Base-by-base conservation (phyloP, 2,797 vertebrate genomes). In the Xyrichtys novacula region DNA sequence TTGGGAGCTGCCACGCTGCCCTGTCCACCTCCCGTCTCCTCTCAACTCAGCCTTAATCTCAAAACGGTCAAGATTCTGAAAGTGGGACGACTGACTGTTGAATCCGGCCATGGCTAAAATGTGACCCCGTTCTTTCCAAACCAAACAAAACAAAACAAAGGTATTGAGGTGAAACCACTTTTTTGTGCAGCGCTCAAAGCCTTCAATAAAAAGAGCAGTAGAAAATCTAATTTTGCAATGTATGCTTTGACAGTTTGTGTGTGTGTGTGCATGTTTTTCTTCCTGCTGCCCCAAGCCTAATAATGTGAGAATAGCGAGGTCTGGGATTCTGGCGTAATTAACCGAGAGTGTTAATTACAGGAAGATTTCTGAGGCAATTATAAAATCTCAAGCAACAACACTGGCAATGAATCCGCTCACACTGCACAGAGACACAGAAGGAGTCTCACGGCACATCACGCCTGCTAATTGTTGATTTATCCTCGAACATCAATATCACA, bases 291-390 rank as follows among this genome's bases (percentile, higher is more conserved):
- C 68, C 50, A 29, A 60, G 59, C 26, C 47, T 65, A 60, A 76
- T 81, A 74, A 84, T 78, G 69, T 72, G 71, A 72, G 71, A 64
- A 72, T 39, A 74, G 59, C 2, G 3, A 67, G 43, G 61, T 74
- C 73, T 75, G 71, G 56, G 67, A 85, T 73, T 76, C 61, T 58
- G 56, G 34, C 28, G 38, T 87, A 87, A 87, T 88, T 85, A 88
- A 82, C 69, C 55, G 23, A 72, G 69, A 80, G 74, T 63, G 60
- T 83, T 91, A 87, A 90, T 91, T 91, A 90, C 74, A 79, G 80
- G 60, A 81, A 77, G 75, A 78, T 68, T 81, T 85, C 54, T 49
- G 65, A 88, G 69, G 80, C 85, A 91, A 91, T 91, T 89, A 87
- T 47, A 83, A 77, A 61, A 84, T 79, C 70, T 67, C 47, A 36